Conservation (phyloP, 2,113 vertebrate species). For the Meriones unguiculatus region DNA sequence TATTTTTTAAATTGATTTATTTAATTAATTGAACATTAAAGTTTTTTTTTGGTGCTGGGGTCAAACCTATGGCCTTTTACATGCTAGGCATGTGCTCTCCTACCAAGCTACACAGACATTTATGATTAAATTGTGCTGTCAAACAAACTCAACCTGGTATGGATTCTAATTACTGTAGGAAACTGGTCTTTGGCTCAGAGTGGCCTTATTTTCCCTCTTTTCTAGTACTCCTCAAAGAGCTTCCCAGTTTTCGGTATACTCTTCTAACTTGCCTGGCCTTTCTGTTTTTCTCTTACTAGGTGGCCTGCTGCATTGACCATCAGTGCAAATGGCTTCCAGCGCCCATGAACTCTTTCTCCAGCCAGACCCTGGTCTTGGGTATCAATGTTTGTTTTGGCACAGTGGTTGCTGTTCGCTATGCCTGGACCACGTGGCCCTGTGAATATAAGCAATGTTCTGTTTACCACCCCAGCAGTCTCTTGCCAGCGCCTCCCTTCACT, state of each 20-base stretch:
- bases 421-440: slow-evolving; percentile 95
- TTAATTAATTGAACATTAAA: background rate
- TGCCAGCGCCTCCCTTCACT: slow-evolving; percentile 93
- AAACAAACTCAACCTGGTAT: background rate
- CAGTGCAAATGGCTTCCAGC: slow-evolving; percentile 86
- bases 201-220: background rate
- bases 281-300: slow-evolving; percentile 77
- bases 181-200: background rate
- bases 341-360: slow-evolving; percentile 63
- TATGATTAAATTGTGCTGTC: background rate
- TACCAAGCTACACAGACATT: background rate
- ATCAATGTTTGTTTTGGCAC: slow-evolving; percentile 64
- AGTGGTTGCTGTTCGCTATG: slow-evolving; percentile 90
- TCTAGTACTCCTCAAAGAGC: background rate
- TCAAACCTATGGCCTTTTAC: background rate
- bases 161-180: background rate
- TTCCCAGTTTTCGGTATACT: background rate
- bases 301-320: slow-evolving; percentile 87
- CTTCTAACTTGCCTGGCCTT: background rate
- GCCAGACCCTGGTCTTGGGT: slow-evolving; percentile 81
- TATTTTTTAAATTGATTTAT: background rate
- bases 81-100: background rate
- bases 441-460: slow-evolving; percentile 91
- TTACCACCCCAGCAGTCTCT: slow-evolving; percentile 85
- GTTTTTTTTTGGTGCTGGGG: background rate